phyloP scores from a whole-genome alignment of 2,888 invertebrate genomes.

The Ormyrus pomaceus region DNA sequence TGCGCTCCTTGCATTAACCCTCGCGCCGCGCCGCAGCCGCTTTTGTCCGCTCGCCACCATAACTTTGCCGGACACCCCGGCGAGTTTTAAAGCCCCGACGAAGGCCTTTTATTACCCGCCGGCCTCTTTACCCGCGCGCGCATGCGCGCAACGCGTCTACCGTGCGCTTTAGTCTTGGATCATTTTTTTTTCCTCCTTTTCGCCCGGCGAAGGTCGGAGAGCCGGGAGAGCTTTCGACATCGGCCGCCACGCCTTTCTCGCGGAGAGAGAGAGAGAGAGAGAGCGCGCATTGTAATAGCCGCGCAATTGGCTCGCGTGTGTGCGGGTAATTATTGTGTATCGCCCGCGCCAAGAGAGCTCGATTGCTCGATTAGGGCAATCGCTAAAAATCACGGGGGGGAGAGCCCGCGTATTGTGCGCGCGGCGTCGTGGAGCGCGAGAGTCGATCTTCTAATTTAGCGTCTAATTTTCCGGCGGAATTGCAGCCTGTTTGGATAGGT shows the following conservation, averaged over 20 bases:
- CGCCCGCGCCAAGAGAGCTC: conserved; percentile 1
- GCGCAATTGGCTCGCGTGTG: conserved; percentile 9
- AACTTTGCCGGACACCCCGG: too few relatives aligned
- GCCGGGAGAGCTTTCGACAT: conserved; percentile 48
- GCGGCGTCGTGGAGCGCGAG: background rate
- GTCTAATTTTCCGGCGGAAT: conserved; percentile 4
- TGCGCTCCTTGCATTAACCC: too few relatives aligned
- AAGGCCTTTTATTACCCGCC: conserved; percentile 17
- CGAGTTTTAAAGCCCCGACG: background rate
- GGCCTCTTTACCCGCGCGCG: background rate
- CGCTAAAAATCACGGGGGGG: conserved; percentile 7
- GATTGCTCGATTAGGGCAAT: conserved; percentile 38
- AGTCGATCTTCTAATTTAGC: background rate
- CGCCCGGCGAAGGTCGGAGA: conserved; percentile 44
- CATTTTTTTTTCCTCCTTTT: conserved; percentile 16
- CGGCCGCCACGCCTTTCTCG: conserved; percentile 41
- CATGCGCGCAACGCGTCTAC: background rate
- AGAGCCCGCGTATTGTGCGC: background rate
- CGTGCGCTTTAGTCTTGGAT: background rate
- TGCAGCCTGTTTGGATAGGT: background rate
- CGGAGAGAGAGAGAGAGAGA: background rate
- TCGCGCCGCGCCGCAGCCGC: too few relatives aligned
- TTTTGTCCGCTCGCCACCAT: too few relatives aligned
- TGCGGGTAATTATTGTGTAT: conserved; percentile 40
- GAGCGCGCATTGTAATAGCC: conserved; percentile 25